These are phyloP conservation scores for Cyclura pinguis DNA, from an alignment of 2,797 vertebrate species.

Conservation along the genomic window DNA sequence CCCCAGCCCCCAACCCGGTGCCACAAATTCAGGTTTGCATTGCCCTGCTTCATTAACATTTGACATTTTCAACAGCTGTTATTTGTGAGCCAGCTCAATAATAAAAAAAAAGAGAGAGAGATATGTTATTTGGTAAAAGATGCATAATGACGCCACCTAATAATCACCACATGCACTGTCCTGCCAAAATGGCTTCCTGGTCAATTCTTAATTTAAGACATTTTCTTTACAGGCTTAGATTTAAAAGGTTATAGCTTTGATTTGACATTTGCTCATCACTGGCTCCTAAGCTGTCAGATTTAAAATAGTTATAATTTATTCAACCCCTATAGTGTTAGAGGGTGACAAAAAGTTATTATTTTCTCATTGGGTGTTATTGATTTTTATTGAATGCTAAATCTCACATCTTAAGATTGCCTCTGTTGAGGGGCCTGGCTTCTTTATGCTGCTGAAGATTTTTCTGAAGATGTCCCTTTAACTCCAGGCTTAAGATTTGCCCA, in stretches of 20 bases:
- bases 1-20: constrained; percentile 59
- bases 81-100: constrained; percentile 85
- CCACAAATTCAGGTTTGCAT: constrained; percentile 76
- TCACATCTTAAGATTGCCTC: neutral
- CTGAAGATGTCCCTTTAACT: neutral
- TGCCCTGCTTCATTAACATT: constrained; percentile 78
- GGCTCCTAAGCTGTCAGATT: neutral
- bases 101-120: constrained; percentile 61
- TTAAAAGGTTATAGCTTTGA: constrained; percentile 32
- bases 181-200: constrained; percentile 64
- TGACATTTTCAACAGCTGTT: constrained; percentile 88
- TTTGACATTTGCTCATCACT: neutral
- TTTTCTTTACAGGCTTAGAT: constrained; percentile 29
- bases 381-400: constrained; percentile 21
- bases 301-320: constrained; percentile 10
- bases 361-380: constrained; percentile 30
- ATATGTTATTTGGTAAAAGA: constrained; percentile 77
- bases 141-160: constrained; percentile 66
- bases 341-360: constrained; percentile 9
- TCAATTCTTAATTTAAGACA: constrained; percentile 64
- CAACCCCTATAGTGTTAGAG: neutral
- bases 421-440: neutral
- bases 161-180: constrained; percentile 62
- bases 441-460: neutral
- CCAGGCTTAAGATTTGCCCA: neutral